phyloP scores from a whole-genome alignment of 1,140 invertebrate species.

The Melitaea cinxia region DNA sequence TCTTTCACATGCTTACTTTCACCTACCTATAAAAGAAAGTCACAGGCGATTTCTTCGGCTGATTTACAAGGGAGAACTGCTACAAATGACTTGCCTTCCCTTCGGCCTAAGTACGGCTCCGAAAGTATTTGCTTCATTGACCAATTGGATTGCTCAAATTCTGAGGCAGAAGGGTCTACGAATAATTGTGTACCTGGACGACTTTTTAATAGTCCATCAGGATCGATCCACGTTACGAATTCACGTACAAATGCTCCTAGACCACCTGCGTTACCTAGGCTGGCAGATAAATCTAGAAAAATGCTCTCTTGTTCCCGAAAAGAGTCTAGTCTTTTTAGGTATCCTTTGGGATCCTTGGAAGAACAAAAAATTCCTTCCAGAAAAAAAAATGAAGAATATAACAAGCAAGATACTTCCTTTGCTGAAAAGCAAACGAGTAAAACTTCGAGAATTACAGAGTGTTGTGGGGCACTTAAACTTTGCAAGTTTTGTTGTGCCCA shows the following conservation, averaged over 20 bases:
- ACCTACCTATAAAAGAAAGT: slow-evolving; percentile 40
- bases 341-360: slow-evolving; percentile 17
- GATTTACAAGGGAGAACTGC: slow-evolving; percentile 32
- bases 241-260: background rate
- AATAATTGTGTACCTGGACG: slow-evolving; percentile 7
- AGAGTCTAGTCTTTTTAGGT: slow-evolving; percentile 18
- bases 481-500: slow-evolving; percentile 27
- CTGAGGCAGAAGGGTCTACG: slow-evolving; percentile 23
- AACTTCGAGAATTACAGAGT: slow-evolving; percentile 19
- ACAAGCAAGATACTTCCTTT: background rate
- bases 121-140: slow-evolving; percentile 33
- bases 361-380: slow-evolving; percentile 13
- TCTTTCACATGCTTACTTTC: slow-evolving; percentile 53
- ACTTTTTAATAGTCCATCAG: background rate
- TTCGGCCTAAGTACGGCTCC: slow-evolving; percentile 42
- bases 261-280: background rate
- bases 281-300: background rate
- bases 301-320: background rate
- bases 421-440: background rate
- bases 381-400: slow-evolving; percentile 1
- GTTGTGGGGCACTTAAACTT: slow-evolving; percentile 32
- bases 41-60: slow-evolving; percentile 50
- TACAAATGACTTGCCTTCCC: slow-evolving; percentile 53
- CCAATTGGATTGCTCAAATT: slow-evolving; percentile 29
- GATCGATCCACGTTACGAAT: background rate